These are phyloP conservation scores for Contarinia nasturtii DNA, from an alignment of 1,140 invertebrate genomes.

Conservation along the genomic window DNA sequence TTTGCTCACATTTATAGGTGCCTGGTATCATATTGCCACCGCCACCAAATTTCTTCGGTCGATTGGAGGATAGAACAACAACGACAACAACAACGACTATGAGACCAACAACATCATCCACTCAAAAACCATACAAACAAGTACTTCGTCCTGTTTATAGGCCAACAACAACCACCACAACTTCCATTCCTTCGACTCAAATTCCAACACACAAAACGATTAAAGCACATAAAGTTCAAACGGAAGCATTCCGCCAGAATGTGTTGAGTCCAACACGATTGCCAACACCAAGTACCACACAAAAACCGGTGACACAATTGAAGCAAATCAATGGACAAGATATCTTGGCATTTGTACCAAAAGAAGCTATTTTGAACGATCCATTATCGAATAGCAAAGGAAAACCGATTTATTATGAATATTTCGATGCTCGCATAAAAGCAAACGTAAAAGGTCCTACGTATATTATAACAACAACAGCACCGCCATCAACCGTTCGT, in stretches of 20 bases:
- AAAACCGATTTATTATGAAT: constrained; percentile 23
- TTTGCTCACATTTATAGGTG: too few species aligned
- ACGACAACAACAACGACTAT: constrained; percentile 7
- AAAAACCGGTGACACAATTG: constrained; percentile 16
- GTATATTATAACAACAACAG: not conserved
- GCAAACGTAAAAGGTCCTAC: not conserved
- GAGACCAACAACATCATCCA: constrained; percentile 8
- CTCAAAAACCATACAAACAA: constrained; percentile 21
- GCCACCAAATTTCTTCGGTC: constrained; percentile 62
- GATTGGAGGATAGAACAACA: constrained; percentile 9
- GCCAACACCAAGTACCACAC: constrained; percentile 8
- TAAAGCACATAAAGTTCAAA: not conserved
- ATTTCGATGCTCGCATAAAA: constrained; percentile 17
- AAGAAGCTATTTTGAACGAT: constrained; percentile 7
- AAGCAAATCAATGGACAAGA: constrained; percentile 18
- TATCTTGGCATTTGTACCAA: constrained; percentile 11
- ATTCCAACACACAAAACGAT: not conserved
- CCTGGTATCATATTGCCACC: constrained; percentile 74
- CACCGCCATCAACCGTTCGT: not conserved
- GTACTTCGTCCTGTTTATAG: not conserved
- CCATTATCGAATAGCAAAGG: constrained; percentile 11
- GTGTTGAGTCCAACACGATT: not conserved
- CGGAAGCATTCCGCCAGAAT: not conserved
- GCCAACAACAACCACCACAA: constrained; percentile 6
- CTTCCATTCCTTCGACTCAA: constrained; percentile 5